Evolutionary conservation across 1,140 invertebrate genomes (phyloP), one percentile per base, ranked within the genome.

Genomic region (Sminthurides bifidus): DNA sequence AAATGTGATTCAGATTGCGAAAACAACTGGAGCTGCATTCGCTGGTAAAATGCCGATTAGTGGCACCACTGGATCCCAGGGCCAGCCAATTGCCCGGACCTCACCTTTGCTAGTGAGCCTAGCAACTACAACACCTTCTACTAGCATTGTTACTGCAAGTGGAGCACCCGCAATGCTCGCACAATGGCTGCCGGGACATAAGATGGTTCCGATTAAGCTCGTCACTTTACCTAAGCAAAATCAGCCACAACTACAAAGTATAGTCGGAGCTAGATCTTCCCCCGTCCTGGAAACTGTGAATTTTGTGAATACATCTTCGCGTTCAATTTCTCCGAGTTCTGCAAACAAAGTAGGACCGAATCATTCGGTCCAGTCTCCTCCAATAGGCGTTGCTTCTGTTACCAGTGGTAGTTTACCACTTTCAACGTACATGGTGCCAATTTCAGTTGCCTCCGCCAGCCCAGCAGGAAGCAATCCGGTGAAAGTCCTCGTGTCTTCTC

Each of bases 191-290:
- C 66, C 15, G 14, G 59, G 66, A 10, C 57, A 67, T 19, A 71
- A 71, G 62, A 67, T 70, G 66, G 62, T 71, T 23, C 70, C 70
- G 8, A 68, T 71, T 31, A 69, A 71, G 48, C 50, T 71, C 6
- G 66, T 71, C 3, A 69, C 66, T n/a, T 33, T 71, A 21, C 68
- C 70, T 10, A 67, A 65, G 49, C 55, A 57, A 37, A 56, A 46
- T 15, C 54, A 56, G 52, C 35, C 29, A 26, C 58, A 56, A 46
- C 15, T 46, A 12, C 54, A 51, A 23, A 31, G 30, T n/a, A 52
- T 27, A 37, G 19, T 33, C n/a, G 38, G 24, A 23, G 35, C 41
- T 35, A 35, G 14, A 5, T 61, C 60, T 17, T 56, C 60, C 1
- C 46, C 27, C 40, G 21, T 58, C 3, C 46, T 61, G 4, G 59